Base-by-base conservation (phyloP, 2,888 invertebrate genomes). In the Theristus sp. region DNA sequence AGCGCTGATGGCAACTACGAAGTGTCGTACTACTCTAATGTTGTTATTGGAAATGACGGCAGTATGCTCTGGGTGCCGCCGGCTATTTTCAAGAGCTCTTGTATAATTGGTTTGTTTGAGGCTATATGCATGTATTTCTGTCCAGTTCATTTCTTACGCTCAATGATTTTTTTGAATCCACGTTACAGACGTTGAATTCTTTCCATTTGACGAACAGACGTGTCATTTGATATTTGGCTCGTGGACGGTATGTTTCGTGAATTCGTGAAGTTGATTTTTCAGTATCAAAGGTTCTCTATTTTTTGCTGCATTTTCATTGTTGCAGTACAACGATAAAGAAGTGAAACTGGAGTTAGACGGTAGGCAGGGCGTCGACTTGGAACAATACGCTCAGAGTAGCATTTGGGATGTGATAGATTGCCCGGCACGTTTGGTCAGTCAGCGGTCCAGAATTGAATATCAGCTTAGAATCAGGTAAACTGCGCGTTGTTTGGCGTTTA, bases 1-100 rank as follows among this genome's bases (percentile, higher is more conserved):
- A 96, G 96, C 78, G 98, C 98, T 71, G 98, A 99, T 77, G 98
- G 98, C 60, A 96, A 96, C 78, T 98, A 99, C 78, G 98, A 99
- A 79, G 96, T 98, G 64, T 86, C 94, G 67, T 98, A 94, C 79
- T 93, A 96, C 79, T 93, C 94, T 61, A 98, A 98, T 81, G 93
- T 96, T 46, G 81, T 99, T 63, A 90, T 98, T 71, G 89, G 91
- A 77, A 86, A 88, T 25, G 85, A 86, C 67, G 96, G 96, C 46
- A 66, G 68, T 27, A 73, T 98, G 20, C 81, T 94, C 54, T 98
- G 96, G 96, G 91, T 57, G 26, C 96, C 96, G 13, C 96, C 96
- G 55, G 96, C 96, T 61, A 98, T 98, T 75, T 98, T 94, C 78
- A 93, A 88, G 81, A 91, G 91, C 77, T 93, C 94, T 60, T 98